Evolutionary conservation across 2,888 invertebrate genomes (phyloP).

Genomic region (Cosmorhoe ocellata): DNA sequence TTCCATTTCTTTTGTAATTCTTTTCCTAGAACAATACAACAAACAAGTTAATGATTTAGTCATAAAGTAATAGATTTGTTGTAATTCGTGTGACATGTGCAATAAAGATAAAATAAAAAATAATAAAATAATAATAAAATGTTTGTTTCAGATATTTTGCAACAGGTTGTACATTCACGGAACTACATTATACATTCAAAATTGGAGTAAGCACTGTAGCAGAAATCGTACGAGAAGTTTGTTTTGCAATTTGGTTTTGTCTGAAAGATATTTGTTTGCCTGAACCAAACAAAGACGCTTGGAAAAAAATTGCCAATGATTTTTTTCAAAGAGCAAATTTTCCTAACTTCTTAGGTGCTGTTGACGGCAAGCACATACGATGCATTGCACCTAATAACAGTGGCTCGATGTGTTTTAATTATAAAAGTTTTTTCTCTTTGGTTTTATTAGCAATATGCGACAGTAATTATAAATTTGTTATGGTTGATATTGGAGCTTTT

Average conservation of each 20-base stretch:
- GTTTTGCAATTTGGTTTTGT: conserved; percentile 15
- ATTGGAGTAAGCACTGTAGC: conserved; percentile 5
- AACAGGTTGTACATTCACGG: conserved; percentile 4
- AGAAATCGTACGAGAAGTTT: conserved; percentile 13
- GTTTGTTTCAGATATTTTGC: conserved; percentile 8
- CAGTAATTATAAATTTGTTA: conserved; percentile 28
- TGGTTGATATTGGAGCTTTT: conserved; percentile 34
- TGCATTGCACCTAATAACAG: background rate
- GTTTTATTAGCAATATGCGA: conserved; percentile 8
- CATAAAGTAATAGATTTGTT: conserved; percentile 15
- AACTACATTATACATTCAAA: conserved; percentile 2
- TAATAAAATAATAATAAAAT: no score
- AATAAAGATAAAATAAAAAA: no score
- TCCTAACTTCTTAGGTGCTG: conserved; percentile 27
- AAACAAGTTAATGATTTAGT: conserved; percentile 17
- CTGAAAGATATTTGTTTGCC: background rate
- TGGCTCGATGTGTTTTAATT: background rate
- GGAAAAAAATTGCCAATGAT: no score
- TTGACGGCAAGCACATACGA: conserved; percentile 30
- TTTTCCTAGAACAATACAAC: background rate
- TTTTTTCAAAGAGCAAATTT: conserved; percentile 26
- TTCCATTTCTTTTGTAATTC: conserved; percentile 30
- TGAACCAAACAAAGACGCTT: conserved; percentile 15
- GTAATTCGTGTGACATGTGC: no score
- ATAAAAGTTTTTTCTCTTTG: background rate